phyloP scores from a whole-genome alignment of 2,113 vertebrate genomes.

The Oncorhynchus mykiss region DNA sequence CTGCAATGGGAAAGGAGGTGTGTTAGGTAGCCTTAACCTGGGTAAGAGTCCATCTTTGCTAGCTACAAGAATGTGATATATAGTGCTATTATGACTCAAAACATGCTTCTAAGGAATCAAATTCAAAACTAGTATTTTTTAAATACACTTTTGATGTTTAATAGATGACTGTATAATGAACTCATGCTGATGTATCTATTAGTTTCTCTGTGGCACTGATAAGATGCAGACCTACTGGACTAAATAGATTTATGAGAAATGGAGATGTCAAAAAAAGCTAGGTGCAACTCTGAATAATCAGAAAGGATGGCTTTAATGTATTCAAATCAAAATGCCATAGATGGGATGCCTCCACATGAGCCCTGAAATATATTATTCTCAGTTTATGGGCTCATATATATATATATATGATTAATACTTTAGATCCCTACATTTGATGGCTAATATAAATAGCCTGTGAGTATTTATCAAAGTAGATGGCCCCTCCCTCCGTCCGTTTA shows the following conservation, averaged over 20 bases:
- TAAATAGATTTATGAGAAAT: neutral
- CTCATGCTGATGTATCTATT: neutral
- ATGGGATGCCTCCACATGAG: neutral
- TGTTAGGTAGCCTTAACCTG: neutral
- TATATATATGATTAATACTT: neutral
- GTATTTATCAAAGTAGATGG: too few species aligned
- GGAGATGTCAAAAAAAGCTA: neutral
- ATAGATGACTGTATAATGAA: neutral
- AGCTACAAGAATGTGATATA: too few species aligned
- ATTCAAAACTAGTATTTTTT: too few species aligned
- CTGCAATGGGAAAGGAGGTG: neutral
- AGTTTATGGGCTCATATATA: neutral
- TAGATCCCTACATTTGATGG: too few species aligned
- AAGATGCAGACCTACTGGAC: neutral
- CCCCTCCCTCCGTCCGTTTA: too few species aligned
- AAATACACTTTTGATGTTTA: too few species aligned
- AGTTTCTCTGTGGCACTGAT: neutral
- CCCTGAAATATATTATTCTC: too few species aligned
- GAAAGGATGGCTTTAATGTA: neutral
- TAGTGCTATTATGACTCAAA: too few species aligned
- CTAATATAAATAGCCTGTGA: too few species aligned
- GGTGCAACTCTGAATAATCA: neutral
- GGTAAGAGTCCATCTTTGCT: neutral
- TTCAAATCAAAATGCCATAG: neutral
- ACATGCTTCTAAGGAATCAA: too few species aligned